These are phyloP conservation scores for Drosophila elegans DNA, from an alignment of 1,140 invertebrate genomes.

Conservation along the genomic window DNA sequence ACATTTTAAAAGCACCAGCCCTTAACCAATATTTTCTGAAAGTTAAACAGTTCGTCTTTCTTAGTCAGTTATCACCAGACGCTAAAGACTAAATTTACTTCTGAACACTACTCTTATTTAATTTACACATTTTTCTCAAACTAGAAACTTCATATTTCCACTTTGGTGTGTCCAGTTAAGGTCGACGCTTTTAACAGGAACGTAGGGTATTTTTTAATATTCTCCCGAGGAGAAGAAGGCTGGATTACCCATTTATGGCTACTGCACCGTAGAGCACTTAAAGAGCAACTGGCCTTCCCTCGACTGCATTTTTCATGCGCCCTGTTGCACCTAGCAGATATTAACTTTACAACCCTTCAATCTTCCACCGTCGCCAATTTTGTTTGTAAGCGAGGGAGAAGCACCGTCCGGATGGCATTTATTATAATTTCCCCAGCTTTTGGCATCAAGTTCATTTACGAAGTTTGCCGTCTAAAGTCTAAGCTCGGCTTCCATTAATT, in stretches of 20 bases:
- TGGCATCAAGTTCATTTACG: slow-evolving; percentile 28
- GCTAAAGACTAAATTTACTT: not conserved
- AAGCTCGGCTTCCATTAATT: slow-evolving; percentile 23
- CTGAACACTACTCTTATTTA: slow-evolving; percentile 3
- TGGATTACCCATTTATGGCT: slow-evolving; percentile 24
- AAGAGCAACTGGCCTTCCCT: slow-evolving; percentile 1
- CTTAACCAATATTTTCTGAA: too few species aligned
- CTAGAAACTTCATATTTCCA: not conserved
- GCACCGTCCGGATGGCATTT: slow-evolving; percentile 14
- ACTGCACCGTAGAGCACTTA: slow-evolving; percentile 16
- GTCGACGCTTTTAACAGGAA: slow-evolving; percentile 1
- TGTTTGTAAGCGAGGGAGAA: not conserved
- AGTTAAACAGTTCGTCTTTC: too few species aligned
- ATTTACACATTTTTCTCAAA: not conserved
- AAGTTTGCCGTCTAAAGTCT: slow-evolving; percentile 3
- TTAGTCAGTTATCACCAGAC: too few species aligned
- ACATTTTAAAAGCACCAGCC: not conserved
- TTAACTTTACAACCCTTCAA: not conserved
- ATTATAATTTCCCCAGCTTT: slow-evolving; percentile 22
- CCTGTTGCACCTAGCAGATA: slow-evolving; percentile 18
- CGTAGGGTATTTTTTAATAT: slow-evolving; percentile 13
- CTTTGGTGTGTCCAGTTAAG: slow-evolving; percentile 8
- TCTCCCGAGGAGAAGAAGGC: not conserved
- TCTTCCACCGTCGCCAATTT: not conserved
- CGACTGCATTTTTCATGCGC: slow-evolving; percentile 3